Conservation (phyloP, 2,888 invertebrate species). For the Eucera pruinosa region DNA sequence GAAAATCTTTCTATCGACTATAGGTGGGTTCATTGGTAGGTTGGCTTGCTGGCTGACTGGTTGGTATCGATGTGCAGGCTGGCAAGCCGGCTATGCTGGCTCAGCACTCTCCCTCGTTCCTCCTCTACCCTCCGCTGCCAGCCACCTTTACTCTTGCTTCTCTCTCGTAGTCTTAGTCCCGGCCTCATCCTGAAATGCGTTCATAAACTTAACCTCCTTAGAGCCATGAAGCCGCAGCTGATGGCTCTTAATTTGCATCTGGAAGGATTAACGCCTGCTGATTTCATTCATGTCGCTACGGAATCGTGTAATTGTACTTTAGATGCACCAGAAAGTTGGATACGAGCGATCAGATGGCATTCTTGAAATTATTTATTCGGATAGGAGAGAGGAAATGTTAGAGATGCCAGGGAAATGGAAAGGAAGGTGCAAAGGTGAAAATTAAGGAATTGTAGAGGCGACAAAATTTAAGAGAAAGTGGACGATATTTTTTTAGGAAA, state of each 20-base stretch:
- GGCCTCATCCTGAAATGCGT: constrained; percentile 75
- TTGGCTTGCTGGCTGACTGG: constrained; percentile 81
- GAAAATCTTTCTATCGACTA: constrained; percentile 64
- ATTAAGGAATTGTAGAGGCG: too few species aligned
- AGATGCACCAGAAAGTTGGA: too few species aligned
- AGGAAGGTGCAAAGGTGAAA: not conserved
- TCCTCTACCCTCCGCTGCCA: constrained; percentile 68
- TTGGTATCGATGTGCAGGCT: constrained; percentile 83
- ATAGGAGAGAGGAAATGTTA: not conserved
- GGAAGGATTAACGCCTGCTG: constrained; percentile 34
- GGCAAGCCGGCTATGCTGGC: constrained; percentile 82
- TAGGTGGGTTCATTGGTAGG: constrained; percentile 76
- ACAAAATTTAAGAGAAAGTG: too few species aligned
- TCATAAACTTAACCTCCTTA: constrained; percentile 75
- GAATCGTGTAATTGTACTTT: not conserved
- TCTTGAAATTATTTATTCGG: not conserved
- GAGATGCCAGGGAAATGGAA: too few species aligned
- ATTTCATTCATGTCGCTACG: not conserved
- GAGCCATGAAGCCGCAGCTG: constrained; percentile 33
- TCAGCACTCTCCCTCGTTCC: constrained; percentile 83
- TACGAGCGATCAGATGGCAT: not conserved
- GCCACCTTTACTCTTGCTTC: constrained; percentile 68
- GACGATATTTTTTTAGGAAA: too few species aligned
- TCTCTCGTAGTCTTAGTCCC: constrained; percentile 71
- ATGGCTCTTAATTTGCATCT: constrained; percentile 64